Conservation (phyloP, 2,888 invertebrate species). For the Morpho deidamia region DNA sequence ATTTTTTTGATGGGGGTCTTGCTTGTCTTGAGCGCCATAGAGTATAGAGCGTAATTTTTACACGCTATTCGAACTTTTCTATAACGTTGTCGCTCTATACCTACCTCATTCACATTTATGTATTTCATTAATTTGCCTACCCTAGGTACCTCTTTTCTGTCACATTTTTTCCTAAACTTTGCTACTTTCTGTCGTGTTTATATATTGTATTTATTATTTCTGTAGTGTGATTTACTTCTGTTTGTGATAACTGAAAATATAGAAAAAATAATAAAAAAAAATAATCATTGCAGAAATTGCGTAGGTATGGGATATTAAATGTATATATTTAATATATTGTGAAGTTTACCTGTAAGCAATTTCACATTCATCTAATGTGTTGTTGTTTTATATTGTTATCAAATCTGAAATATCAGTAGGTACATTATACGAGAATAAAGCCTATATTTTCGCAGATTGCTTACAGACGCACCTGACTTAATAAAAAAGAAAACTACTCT, state of each 20-base stretch:
- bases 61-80: background rate
- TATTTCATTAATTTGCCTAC: constrained; percentile 59
- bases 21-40: constrained; percentile 18
- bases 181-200: constrained; percentile 71
- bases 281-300: constrained; percentile 52
- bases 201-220: constrained; percentile 45
- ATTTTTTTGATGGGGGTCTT: constrained; percentile 43
- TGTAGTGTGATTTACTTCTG: constrained; percentile 73
- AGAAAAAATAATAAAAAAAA: constrained; percentile 54
- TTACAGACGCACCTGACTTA: too few relatives aligned
- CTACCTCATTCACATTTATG: constrained; percentile 39
- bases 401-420: constrained; percentile 39
- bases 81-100: constrained; percentile 31
- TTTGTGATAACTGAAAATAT: constrained; percentile 67
- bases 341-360: constrained; percentile 59
- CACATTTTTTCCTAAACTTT: constrained; percentile 54
- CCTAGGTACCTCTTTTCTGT: constrained; percentile 59
- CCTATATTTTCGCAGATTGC: background rate
- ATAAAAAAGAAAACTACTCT: background rate
- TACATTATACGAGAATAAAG: constrained; percentile 17
- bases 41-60: constrained; percentile 25
- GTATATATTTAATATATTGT: constrained; percentile 66
- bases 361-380: constrained; percentile 45
- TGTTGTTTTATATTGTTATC: constrained; percentile 39
- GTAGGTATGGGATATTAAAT: constrained; percentile 58